Conservation (phyloP, 2,797 vertebrate species). For the Myotis planiceps region DNA sequence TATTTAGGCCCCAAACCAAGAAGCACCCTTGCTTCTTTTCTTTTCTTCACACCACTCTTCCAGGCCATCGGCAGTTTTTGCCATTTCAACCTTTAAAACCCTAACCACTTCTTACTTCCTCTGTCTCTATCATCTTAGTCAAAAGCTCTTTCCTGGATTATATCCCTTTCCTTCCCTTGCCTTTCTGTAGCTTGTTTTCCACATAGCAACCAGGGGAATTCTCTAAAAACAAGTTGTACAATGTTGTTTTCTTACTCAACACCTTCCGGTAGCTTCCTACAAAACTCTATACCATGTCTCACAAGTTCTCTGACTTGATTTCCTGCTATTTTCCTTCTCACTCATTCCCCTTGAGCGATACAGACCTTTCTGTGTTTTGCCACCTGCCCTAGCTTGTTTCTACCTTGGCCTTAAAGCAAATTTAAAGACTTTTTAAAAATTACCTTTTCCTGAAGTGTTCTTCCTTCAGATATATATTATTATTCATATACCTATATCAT, state of each 20-base stretch:
- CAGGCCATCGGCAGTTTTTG: not conserved
- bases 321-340: not conserved
- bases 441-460: constrained; percentile 8
- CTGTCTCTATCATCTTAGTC: not conserved
- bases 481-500: not conserved
- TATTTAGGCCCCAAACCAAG: not conserved
- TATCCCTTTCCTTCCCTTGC: not conserved
- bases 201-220: not conserved
- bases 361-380: not conserved
- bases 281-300: not conserved
- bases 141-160: not conserved
- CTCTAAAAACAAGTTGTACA: not conserved
- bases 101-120: not conserved
- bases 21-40: not conserved
- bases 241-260: constrained; percentile 5
- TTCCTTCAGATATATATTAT: not conserved
- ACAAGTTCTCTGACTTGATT: not conserved
- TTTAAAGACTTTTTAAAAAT: not conserved
- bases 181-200: not conserved
- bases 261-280: not conserved
- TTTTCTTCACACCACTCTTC: not conserved
- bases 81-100: not conserved
- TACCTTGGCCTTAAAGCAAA: not conserved
- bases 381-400: not conserved
- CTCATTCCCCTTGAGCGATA: not conserved